Conservation (phyloP, 1,140 invertebrate species). For the Ridgeia piscesae region DNA sequence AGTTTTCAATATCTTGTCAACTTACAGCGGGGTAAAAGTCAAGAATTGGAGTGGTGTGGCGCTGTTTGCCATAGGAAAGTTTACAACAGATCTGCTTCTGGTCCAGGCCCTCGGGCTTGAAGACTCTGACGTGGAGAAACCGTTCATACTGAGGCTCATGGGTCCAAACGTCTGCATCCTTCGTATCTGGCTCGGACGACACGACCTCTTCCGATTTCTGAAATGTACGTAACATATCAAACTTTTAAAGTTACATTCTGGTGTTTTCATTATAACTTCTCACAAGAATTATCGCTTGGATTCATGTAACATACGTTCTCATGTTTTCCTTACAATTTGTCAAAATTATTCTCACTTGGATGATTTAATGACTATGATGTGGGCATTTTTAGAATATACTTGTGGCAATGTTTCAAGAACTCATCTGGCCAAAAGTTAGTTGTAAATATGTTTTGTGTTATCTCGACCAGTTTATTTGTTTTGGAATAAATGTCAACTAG, state of each 20-base stretch:
- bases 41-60: conserved; percentile 45
- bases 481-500: too few species aligned
- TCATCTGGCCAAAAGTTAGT: too few species aligned
- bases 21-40: not conserved
- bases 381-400: not conserved
- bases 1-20: not conserved
- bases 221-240: not conserved
- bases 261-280: too few species aligned
- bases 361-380: not conserved
- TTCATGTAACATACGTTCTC: too few species aligned
- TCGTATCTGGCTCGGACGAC: conserved; percentile 37
- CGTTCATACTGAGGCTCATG: conserved; percentile 48
- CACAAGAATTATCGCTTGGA: too few species aligned
- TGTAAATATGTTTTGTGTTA: too few species aligned
- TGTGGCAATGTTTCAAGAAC: not conserved
- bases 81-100: conserved; percentile 45
- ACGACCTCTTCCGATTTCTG: conserved; percentile 5
- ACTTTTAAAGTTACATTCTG: not conserved
- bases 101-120: conserved; percentile 44
- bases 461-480: too few species aligned
- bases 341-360: too few species aligned
- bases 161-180: conserved; percentile 43
- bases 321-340: too few species aligned
- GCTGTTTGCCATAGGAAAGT: conserved; percentile 44
- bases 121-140: conserved; percentile 48